A percentile compares a stretch with the other conserved stretches of the same genome.
Conservation (phyloP, 2,888 invertebrate species). For the Catotricha subobsoleta region DNA sequence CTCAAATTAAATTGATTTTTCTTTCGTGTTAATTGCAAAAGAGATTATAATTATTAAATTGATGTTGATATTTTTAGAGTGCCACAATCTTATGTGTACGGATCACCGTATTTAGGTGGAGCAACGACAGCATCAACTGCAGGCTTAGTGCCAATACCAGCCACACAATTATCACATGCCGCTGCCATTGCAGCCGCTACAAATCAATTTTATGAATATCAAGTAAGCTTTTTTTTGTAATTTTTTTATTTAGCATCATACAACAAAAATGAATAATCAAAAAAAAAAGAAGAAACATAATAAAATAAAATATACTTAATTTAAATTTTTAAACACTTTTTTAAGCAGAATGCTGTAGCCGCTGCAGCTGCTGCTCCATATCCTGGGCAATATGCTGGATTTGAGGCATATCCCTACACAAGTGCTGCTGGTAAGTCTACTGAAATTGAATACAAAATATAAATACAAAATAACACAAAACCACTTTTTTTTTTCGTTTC, state of each 20-base stretch:
- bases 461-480: neutral
- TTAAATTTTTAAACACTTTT: neutral
- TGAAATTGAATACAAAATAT: conserved; percentile 5
- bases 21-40: conserved; percentile 14
- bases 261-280: too few species aligned
- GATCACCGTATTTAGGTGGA: conserved; percentile 44
- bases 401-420: conserved; percentile 15
- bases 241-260: too few species aligned
- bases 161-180: conserved; percentile 47
- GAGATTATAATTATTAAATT: too few species aligned
- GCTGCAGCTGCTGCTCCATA: conserved; percentile 15
- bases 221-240: conserved; percentile 21
- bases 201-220: conserved; percentile 66
- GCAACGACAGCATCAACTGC: conserved; percentile 31
- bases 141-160: conserved; percentile 47
- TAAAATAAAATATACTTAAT: neutral
- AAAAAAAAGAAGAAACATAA: neutral
- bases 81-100: conserved; percentile 60
- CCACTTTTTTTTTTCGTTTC: neutral
- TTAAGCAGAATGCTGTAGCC: conserved; percentile 14
- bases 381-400: conserved; percentile 15
- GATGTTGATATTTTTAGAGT: conserved; percentile 33
- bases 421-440: conserved; percentile 13
- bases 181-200: conserved; percentile 62
- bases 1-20: conserved; percentile 8